Percentiles rank a stretch among this genome's conserved stretches.
Evolutionary conservation across 2,797 vertebrate species (phyloP).

Genomic region (Parambassis ranga): DNA sequence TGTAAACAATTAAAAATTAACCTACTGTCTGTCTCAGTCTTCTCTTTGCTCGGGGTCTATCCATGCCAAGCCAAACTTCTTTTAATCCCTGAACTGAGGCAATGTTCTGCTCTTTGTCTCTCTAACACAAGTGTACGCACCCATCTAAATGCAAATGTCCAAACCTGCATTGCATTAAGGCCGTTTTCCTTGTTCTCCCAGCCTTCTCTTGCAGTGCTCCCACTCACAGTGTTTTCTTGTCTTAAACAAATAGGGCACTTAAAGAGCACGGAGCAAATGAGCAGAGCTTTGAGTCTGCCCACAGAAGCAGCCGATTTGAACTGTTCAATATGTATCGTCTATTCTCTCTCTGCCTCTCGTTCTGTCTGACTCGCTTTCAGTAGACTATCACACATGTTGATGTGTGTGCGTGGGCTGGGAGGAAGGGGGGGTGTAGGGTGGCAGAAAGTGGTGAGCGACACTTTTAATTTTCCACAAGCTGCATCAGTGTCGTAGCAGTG

Average conservation of each 20-base stretch:
- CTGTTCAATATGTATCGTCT: slow-evolving; percentile 10
- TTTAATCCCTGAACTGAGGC: slow-evolving; percentile 50
- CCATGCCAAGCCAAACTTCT: slow-evolving; percentile 29
- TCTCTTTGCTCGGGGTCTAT: slow-evolving; percentile 12
- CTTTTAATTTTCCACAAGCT: slow-evolving; percentile 76
- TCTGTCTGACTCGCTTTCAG: not conserved
- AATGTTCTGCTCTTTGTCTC: slow-evolving; percentile 60
- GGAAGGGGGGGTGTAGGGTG: slow-evolving; percentile 1
- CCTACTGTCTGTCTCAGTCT: too few relatives aligned
- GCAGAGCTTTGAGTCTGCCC: slow-evolving; percentile 20
- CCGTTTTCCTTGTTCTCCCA: not conserved
- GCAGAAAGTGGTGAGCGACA: slow-evolving; percentile 67
- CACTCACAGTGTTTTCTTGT: slow-evolving; percentile 16
- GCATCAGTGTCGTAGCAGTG: slow-evolving; percentile 61
- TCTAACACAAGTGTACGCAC: slow-evolving; percentile 78
- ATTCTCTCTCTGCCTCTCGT: not conserved
- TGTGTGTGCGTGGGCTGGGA: slow-evolving; percentile 28
- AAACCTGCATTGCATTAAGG: slow-evolving; percentile 55
- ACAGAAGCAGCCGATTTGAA: slow-evolving; percentile 23
- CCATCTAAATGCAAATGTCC: slow-evolving; percentile 86
- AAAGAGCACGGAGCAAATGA: slow-evolving; percentile 27
- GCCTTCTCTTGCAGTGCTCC: not conserved
- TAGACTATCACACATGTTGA: slow-evolving; percentile 2
- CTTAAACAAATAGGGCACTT: slow-evolving; percentile 53
- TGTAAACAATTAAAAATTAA: too few relatives aligned